Conservation (phyloP, 2,888 invertebrate genomes). For the Lasioglossum morio region DNA sequence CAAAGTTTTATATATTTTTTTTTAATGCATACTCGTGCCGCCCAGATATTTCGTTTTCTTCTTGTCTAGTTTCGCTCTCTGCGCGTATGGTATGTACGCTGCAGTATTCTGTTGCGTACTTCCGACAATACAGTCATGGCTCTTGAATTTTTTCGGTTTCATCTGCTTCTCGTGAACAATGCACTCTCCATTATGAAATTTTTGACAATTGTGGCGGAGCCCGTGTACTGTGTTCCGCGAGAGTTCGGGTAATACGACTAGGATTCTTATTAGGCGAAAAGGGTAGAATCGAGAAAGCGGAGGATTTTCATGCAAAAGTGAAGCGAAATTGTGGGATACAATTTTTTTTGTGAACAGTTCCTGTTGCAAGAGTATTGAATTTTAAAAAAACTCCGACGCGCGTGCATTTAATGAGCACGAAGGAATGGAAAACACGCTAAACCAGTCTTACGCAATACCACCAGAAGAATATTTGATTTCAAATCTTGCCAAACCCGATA, state of each 20-base stretch:
- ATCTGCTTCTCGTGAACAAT: conserved; percentile 20
- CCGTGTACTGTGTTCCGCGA: background rate
- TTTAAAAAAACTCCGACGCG: background rate
- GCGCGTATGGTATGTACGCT: background rate
- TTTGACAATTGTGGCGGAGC: background rate
- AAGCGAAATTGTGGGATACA: background rate
- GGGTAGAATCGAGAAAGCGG: background rate
- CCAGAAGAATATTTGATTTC: background rate
- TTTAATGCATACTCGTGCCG: conserved; percentile 1
- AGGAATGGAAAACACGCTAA: background rate
- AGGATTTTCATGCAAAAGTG: background rate
- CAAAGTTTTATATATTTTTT: conserved; percentile 12
- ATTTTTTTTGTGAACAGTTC: background rate
- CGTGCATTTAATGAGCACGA: background rate
- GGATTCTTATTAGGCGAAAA: background rate
- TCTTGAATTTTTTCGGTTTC: conserved; percentile 20
- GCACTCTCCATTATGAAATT: conserved; percentile 9
- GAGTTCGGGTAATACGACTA: conserved; percentile 1
- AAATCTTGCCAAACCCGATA: background rate
- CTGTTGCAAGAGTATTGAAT: background rate
- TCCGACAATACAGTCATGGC: background rate
- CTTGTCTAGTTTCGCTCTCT: conserved; percentile 10
- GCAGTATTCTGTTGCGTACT: conserved; percentile 19
- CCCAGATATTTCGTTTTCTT: conserved; percentile 21
- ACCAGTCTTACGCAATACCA: background rate